Conservation (phyloP, 2,888 invertebrate species). For the Lasioglossum leucozonium region DNA sequence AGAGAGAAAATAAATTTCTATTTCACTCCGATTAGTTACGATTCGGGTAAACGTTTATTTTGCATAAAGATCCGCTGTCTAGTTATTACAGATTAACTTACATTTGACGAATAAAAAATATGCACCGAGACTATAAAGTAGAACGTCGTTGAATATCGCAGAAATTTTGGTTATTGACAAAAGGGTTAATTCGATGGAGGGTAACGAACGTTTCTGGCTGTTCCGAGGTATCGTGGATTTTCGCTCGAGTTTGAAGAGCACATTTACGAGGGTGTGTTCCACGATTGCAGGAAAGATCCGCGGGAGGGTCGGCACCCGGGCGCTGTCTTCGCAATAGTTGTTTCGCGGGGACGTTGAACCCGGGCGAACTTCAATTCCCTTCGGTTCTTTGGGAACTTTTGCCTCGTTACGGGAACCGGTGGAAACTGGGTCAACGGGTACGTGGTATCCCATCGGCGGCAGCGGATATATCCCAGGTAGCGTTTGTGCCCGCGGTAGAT, state of each 20-base stretch:
- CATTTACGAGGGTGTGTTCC: neutral
- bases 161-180: no score
- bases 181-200: no score
- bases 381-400: conserved; percentile 17
- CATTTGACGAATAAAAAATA: no score
- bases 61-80: no score
- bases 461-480: conserved; percentile 7
- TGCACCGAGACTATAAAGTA: no score
- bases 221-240: neutral
- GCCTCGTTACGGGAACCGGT: neutral
- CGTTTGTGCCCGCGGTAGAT: conserved; percentile 26
- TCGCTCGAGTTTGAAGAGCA: neutral
- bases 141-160: no score
- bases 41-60: no score
- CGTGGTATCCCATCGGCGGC: conserved; percentile 25
- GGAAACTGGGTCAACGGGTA: conserved; percentile 32
- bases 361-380: conserved; percentile 9
- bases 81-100: no score
- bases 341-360: conserved; percentile 17
- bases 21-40: no score
- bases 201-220: no score
- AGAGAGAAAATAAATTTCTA: no score
- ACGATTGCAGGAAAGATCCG: neutral
- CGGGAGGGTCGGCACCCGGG: neutral
- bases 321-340: neutral